Evolutionary conservation across 1,140 invertebrate genomes (phyloP), one percentile per base, ranked within the genome.

Genomic region (Eulimnadia texana): DNA sequence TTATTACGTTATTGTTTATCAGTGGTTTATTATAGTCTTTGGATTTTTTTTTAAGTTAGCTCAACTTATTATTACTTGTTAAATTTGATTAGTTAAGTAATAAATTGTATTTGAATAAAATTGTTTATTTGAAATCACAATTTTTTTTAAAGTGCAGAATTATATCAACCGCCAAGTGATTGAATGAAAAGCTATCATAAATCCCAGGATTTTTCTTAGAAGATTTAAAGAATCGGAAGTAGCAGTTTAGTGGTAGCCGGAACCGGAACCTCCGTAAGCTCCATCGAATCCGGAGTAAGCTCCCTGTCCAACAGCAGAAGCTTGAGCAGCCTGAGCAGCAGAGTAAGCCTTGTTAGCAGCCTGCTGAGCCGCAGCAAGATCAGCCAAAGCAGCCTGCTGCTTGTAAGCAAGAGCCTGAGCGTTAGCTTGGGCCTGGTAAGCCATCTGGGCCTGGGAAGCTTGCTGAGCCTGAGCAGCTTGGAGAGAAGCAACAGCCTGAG

Each of bases 351-450:
- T 68, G 60, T 66, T 65, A 16, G 66, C 65, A 0, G 65, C 67
- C 20, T 63, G 63, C 56, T 68, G 68, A n/a, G 68, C 67, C 47
- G 65, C 68, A 10, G 68, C 65, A 9, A 68, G 58, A 64, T 68
- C 68, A 24, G 68, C 63, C 20, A 68, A 42, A n/a, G 66, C 42
- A 22, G 68, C 66, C 57, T 68, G 67, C 58, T 68, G 66, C 50
- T 68, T 68, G 25, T 65, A 66, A 19, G 67, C 68, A n/a, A 68
- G 55, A 24, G 68, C 68, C 53, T 68, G 68, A 33, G 68, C 68
- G 52, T 68, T 68, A 24, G 67, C 65, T 63, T 68, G 68, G 55
- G 68, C 66, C 50, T 67, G 66, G 54, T 66, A 64, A 13, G 65
- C 65, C 67, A 66, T 66, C 55, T 68, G 67, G 1, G 67, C 66